Percentiles rank a stretch among this genome's conserved stretches.
Conservation (phyloP, 2,888 invertebrate genomes). For the Hedya salicella region DNA sequence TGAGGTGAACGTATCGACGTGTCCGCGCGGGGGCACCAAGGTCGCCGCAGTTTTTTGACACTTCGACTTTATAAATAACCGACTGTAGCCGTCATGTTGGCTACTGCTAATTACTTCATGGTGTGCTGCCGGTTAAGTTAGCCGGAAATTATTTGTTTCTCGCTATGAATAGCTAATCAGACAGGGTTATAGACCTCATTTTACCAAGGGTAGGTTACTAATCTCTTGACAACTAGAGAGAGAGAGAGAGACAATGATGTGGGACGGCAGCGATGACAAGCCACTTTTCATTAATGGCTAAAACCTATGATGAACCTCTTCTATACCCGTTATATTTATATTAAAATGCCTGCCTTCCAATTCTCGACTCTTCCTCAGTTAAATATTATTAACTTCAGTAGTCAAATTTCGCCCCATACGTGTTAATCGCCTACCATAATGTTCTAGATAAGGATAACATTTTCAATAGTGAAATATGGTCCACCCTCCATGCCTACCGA, state of each 20-base stretch:
- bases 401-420: background rate
- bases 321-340: background rate
- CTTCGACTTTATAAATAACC: constrained; percentile 77
- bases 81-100: constrained; percentile 60
- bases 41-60: constrained; percentile 83
- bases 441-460: constrained; percentile 57
- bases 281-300: constrained; percentile 1
- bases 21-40: constrained; percentile 83
- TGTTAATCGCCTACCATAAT: constrained; percentile 43
- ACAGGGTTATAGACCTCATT: constrained; percentile 69
- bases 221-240: constrained; percentile 23
- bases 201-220: constrained; percentile 48
- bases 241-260: background rate
- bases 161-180: constrained; percentile 70
- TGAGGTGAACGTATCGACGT: constrained; percentile 79
- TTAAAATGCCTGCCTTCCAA: too few relatives aligned
- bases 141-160: constrained; percentile 80
- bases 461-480: constrained; percentile 69
- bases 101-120: constrained; percentile 69
- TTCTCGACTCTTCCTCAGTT: too few relatives aligned
- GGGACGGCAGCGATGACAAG: constrained; percentile 4
- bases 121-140: constrained; percentile 60
- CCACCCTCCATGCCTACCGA: constrained; percentile 61
- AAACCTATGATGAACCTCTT: background rate
- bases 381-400: too few relatives aligned